A percentile compares a stretch with the other conserved stretches of the same genome.
Evolutionary conservation across 2,797 vertebrate genomes (phyloP).

Genomic region (Ammospiza maritima): DNA sequence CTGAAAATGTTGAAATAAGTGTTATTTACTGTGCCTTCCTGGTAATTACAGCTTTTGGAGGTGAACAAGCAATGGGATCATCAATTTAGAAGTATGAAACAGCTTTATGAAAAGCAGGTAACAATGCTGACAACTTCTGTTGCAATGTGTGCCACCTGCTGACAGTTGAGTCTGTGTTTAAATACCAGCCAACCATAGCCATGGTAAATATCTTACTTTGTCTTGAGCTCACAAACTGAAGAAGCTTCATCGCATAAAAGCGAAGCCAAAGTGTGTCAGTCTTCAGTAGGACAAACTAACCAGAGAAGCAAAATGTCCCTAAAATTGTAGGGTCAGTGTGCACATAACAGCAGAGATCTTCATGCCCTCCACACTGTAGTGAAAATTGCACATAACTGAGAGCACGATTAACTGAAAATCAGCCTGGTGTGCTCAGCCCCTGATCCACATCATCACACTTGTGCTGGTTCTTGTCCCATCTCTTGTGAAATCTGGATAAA

Average conservation of each 20-base stretch:
- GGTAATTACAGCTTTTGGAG: conserved; percentile 83
- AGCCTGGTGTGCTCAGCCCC: not conserved
- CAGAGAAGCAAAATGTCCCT: not conserved
- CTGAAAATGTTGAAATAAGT: not conserved
- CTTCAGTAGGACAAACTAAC: not conserved
- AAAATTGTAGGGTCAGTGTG: not conserved
- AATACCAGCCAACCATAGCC: not conserved
- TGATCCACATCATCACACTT: rapidly evolving
- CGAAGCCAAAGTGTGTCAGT: not conserved
- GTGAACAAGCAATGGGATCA: conserved; percentile 89
- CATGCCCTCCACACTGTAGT: not conserved
- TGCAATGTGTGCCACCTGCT: not conserved
- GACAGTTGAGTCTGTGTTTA: not conserved
- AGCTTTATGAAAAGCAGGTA: conserved; percentile 83
- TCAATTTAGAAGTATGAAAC: conserved; percentile 83
- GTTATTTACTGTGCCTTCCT: conserved; percentile 29
- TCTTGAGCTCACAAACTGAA: not conserved
- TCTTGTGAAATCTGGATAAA: not conserved
- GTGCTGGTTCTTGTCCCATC: not conserved
- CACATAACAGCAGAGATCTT: not conserved
- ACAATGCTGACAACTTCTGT: not conserved
- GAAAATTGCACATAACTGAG: not conserved
- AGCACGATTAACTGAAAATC: not conserved
- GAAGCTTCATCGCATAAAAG: not conserved
- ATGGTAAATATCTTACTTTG: not conserved